Base-by-base conservation (phyloP, 2,888 invertebrate genomes). In the Dryomyza anilis region DNA sequence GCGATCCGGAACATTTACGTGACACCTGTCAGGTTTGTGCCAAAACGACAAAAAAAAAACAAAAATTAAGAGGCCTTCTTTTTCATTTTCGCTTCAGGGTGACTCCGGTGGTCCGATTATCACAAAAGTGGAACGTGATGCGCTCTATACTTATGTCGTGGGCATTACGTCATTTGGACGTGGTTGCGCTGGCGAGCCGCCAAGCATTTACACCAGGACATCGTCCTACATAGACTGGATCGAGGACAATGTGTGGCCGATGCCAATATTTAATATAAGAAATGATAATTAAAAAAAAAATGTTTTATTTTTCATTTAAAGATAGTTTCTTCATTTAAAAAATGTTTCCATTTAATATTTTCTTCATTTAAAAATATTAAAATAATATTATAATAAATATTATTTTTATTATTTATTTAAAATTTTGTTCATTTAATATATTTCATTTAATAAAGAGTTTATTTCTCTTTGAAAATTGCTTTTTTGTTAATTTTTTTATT, bases 211-310 rank as follows among this genome's bases (percentile, higher is more conserved):
- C 30, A 74, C 78, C 0, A 69, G 78, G 19, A 73, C 77, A n/a
- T 78, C 74, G 29, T 70, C 73, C 43, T 79, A 72, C 46, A 57
- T 77, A 7, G 75, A 78, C 29, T 79, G 78, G 78, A 78, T 79
- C 29, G 78, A 79, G 63, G 25, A 64, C 8, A 73, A 73, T 62
- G 73, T 79, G 3, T 79, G 78, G 78, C 76, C 78, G n/a, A 46
- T 39, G n/a, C 10, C 5, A 23, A 52, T 16, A 48, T 3, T 1
- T 21, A 48, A 8, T 23, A 19, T 12, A 12, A 48, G 25, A 48
- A 10, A 3, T 4, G n/a, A n/a, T n/a, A n/a, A n/a, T n/a, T n/a
- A n/a, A n/a, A n/a, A n/a, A n/a, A n/a, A 36, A 2, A 36, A 36
- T 14, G 2, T 4, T 36, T 36, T 36, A 36, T 36, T 39, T 16